phyloP scores from a whole-genome alignment of 2,797 vertebrate species.

The Xenentodon cancila region DNA sequence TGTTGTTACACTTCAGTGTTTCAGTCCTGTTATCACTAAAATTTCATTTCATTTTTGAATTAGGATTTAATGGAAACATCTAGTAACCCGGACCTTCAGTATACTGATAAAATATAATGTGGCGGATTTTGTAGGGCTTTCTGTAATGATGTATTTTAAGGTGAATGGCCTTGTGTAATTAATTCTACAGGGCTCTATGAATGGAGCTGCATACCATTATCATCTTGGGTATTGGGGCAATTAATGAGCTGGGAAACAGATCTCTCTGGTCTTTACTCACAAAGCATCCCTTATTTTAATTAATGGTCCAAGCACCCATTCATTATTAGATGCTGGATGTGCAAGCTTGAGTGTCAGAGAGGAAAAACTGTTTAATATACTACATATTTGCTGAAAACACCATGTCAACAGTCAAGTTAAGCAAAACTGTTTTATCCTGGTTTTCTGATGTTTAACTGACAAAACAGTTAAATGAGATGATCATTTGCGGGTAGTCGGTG shows the following conservation, averaged over 20 bases:
- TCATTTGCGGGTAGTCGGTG: neutral
- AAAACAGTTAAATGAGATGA: neutral
- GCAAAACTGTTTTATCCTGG: neutral
- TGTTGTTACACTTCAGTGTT: constrained; percentile 22
- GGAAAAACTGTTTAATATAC: neutral
- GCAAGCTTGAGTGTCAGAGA: neutral
- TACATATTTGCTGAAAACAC: neutral
- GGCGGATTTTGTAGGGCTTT: constrained; percentile 35
- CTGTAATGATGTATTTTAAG: constrained; percentile 44
- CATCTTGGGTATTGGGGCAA: constrained; percentile 19
- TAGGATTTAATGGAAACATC: constrained; percentile 26
- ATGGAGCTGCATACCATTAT: constrained; percentile 27
- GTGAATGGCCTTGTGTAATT: constrained; percentile 45
- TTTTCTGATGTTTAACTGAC: neutral
- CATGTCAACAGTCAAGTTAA: neutral
- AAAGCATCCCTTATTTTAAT: constrained; percentile 26
- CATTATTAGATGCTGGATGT: constrained; percentile 13
- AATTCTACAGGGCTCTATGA: constrained; percentile 30
- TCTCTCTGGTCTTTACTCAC: constrained; percentile 11
- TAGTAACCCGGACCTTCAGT: constrained; percentile 13
- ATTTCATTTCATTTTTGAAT: constrained; percentile 34
- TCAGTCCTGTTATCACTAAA: constrained; percentile 14
- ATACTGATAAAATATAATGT: constrained; percentile 35
- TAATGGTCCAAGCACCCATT: constrained; percentile 12
- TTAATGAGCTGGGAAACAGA: constrained; percentile 40